A percentile compares a stretch with the other conserved stretches of the same genome.
Conservation (phyloP, 2,113 vertebrate species). For the Panthera tigris region DNA sequence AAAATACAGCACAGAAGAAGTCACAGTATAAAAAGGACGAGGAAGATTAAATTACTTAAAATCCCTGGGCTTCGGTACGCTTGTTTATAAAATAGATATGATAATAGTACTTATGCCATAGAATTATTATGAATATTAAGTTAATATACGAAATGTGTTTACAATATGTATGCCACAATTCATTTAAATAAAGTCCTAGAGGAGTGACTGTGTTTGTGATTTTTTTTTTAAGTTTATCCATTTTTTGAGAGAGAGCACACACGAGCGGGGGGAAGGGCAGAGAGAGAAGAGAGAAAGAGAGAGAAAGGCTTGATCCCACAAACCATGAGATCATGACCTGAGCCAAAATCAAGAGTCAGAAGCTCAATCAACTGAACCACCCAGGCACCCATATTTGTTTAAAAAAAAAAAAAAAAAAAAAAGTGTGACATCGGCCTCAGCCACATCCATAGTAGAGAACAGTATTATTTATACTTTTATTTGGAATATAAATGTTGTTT, state of each 20-base stretch:
- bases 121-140: neutral
- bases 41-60: neutral
- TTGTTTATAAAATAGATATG: neutral
- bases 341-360: too few relatives aligned
- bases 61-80: neutral
- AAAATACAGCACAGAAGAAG: neutral
- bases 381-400: too few relatives aligned
- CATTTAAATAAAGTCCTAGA: neutral
- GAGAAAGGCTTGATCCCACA: too few relatives aligned
- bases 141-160: neutral
- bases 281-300: too few relatives aligned
- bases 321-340: too few relatives aligned
- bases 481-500: neutral
- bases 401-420: neutral
- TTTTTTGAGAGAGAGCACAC: too few relatives aligned
- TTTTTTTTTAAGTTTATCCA: too few relatives aligned
- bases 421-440: neutral
- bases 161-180: neutral
- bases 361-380: too few relatives aligned
- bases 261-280: too few relatives aligned
- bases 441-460: neutral
- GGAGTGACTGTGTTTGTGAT: neutral
- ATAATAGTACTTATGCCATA: neutral
- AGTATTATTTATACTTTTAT: neutral
- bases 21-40: neutral